Conservation (phyloP, 2,888 invertebrate species). For the Andrena chrysosceles region DNA sequence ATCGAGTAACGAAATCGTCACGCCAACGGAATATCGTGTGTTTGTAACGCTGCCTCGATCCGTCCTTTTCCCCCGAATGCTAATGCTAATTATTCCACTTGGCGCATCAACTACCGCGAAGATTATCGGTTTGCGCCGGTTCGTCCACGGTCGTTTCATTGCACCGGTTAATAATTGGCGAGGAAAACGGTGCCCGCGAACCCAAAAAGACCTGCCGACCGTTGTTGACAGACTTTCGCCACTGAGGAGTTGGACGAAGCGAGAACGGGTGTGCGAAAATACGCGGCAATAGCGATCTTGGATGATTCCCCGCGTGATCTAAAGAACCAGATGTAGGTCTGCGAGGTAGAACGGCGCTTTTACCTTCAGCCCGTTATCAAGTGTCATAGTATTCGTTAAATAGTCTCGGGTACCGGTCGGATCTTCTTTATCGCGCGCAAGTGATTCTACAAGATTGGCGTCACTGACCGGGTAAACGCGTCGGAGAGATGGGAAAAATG, state of each 20-base stretch:
- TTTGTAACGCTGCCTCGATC: slow-evolving; percentile 22
- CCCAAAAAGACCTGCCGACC: not conserved
- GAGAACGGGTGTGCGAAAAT: too few species aligned
- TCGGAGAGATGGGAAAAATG: not conserved
- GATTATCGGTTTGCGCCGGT: slow-evolving; percentile 49
- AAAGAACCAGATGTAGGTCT: too few species aligned
- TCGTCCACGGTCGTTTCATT: slow-evolving; percentile 24
- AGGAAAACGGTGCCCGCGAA: slow-evolving; percentile 10
- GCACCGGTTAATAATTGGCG: slow-evolving; percentile 33
- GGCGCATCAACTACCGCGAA: slow-evolving; percentile 48
- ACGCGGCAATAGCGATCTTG: too few species aligned
- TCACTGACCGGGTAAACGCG: not conserved
- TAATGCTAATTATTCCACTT: slow-evolving; percentile 49
- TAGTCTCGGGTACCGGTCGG: not conserved
- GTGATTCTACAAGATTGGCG: not conserved
- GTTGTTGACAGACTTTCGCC: not conserved
- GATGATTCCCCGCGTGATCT: too few species aligned
- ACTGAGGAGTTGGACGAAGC: not conserved
- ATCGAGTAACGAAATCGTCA: slow-evolving; percentile 20
- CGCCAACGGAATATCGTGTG: not conserved
- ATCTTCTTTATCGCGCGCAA: not conserved
- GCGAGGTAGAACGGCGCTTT: too few species aligned
- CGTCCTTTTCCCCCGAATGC: slow-evolving; percentile 18
- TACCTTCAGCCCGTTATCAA: too few species aligned
- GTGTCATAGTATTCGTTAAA: too few species aligned